Conservation (phyloP, 2,113 vertebrate genomes). For the Eonycteris spelaea region DNA sequence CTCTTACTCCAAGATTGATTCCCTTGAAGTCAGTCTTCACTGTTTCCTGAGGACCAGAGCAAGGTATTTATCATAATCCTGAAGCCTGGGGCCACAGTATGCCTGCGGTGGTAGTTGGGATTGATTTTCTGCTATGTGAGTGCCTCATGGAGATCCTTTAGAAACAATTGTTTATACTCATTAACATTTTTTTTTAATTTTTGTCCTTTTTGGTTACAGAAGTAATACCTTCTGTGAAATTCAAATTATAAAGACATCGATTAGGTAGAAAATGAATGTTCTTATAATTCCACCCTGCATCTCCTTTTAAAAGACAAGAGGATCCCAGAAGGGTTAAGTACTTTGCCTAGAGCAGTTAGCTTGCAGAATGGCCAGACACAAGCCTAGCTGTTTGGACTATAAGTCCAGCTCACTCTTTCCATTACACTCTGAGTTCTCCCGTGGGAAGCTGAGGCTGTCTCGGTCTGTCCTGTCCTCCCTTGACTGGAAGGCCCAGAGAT, state of each 20-base stretch:
- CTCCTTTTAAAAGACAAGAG: neutral
- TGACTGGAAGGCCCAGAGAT: neutral
- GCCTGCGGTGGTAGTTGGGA: neutral
- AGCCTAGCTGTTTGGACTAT: neutral
- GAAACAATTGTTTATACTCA: neutral
- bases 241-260: neutral
- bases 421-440: neutral
- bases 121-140: neutral
- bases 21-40: neutral
- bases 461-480: neutral
- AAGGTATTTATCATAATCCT: neutral
- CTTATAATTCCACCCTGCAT: neutral
- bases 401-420: neutral
- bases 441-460: neutral
- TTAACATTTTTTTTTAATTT: neutral
- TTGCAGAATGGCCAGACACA: accelerated
- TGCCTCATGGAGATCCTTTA: neutral
- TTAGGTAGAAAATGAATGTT: neutral
- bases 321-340: neutral
- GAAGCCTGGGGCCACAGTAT: neutral
- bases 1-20: neutral
- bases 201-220: neutral
- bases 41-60: neutral
- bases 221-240: neutral
- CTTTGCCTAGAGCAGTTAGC: neutral